Evolutionary conservation across 2,888 invertebrate genomes (phyloP), one percentile per base, ranked within the genome.

Genomic region (Hemicrepidius hirtus): DNA sequence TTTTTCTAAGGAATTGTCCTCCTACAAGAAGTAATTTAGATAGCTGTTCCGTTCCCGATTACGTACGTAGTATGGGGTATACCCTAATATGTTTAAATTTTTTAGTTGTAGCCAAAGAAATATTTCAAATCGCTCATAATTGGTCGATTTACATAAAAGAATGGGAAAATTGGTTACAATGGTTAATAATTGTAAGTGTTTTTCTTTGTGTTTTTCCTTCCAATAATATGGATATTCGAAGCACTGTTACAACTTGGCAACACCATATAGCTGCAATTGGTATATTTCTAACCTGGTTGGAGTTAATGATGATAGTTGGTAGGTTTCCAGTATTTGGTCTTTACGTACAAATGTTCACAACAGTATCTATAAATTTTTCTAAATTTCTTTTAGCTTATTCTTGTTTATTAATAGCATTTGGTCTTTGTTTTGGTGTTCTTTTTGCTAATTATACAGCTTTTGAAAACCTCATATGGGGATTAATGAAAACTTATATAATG

Each of bases 321-420:
- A 88, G 95, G 68, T 95, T 96, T 85, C 96, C 95, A 37, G 93
- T 93, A 77, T 95, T 95, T 79, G 95, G 95, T 0, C 87, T 95
- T 1, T 95, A 95, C 82, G 93, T 96, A 20, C 95, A 95, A 86
- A 95, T 96, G 95, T 95, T 95, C 84, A 94, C 94, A 0, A 94
- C 93, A 80, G 94, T 95, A 67, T 92, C 95, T 0, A 89, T 94
- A 0, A 95, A 96, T 82, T 95, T 96, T 83, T 91, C 92, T 13
- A 94, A 94, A 81, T 95, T 96, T 82, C 87, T 95, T 1, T 85
- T 94, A 73, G 95, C 95, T 0, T 96, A 95, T 84, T 91, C 93
- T 77, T 95, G 95, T 76, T 88, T 96, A 0, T 88, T 95, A 72
- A 89, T 95, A 67, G 95, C 95, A 0, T 96, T 95, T 81, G 92